A percentile compares a stretch with the other conserved stretches of the same genome.
phyloP scores from a whole-genome alignment of 2,797 vertebrate genomes.

The Gymnothorax javanicus region DNA sequence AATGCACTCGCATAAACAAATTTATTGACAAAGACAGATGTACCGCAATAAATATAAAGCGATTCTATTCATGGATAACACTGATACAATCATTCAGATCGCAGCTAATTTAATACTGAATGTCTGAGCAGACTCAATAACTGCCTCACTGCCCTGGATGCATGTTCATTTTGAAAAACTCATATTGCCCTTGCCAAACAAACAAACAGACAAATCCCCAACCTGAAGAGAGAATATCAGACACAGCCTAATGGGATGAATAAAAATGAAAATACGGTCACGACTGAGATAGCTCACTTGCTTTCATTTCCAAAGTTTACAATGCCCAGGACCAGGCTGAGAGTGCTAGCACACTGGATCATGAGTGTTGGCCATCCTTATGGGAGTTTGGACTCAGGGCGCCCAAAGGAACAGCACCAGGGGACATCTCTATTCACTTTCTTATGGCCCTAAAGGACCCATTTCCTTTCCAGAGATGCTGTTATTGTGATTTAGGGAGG shows the following conservation, averaged over 20 bases:
- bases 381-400: neutral
- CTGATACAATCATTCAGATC: neutral
- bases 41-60: neutral
- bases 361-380: neutral
- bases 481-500: slow-evolving; percentile 12
- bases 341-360: neutral
- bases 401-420: neutral
- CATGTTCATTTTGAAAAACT: neutral
- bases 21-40: neutral
- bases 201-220: neutral
- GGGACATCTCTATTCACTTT: slow-evolving; percentile 15
- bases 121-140: neutral
- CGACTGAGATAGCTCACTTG: neutral
- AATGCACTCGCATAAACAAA: neutral
- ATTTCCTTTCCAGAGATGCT: neutral
- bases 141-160: neutral
- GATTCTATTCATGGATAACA: neutral
- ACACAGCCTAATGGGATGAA: too few species aligned
- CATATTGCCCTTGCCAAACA: neutral
- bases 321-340: neutral
- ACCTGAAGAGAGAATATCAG: neutral
- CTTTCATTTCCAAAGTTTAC: neutral
- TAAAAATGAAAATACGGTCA: neutral
- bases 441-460: neutral
- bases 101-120: neutral